A percentile compares a stretch with the other conserved stretches of the same genome.
Evolutionary conservation across 2,113 vertebrate genomes (phyloP).

Genomic region (Oplegnathus fasciatus): DNA sequence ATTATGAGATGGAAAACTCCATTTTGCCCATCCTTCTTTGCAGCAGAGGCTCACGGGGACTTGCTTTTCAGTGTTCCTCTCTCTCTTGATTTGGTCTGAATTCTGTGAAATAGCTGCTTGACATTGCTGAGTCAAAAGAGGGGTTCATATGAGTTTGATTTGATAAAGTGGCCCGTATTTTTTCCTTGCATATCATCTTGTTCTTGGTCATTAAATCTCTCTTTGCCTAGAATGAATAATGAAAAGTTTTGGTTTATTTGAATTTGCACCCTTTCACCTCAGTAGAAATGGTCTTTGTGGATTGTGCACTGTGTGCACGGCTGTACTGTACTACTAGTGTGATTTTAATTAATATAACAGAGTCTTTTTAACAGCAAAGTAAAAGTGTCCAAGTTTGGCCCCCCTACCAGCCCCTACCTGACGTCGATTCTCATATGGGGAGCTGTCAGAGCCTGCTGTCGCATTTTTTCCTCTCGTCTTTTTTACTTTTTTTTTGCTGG

Average conservation of each 20-base stretch:
- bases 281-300: constrained; percentile 8
- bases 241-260: not conserved
- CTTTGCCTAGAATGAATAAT: constrained; percentile 8
- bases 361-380: constrained; percentile 37
- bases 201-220: not conserved
- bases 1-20: constrained; percentile 70
- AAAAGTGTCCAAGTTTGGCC: constrained; percentile 41
- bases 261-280: constrained; percentile 7
- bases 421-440: constrained; percentile 58
- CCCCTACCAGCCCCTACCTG: constrained; percentile 36
- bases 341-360: constrained; percentile 33
- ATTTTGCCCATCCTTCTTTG: constrained; percentile 15
- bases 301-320: constrained; percentile 25
- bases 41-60: constrained; percentile 43
- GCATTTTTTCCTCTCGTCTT: constrained; percentile 31
- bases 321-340: constrained; percentile 9
- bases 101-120: constrained; percentile 69
- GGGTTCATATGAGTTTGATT: not conserved
- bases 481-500: constrained; percentile 64
- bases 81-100: constrained; percentile 57
- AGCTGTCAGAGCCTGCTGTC: constrained; percentile 73
- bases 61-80: constrained; percentile 22
- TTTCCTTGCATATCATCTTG: not conserved
- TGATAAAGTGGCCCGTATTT: not conserved
- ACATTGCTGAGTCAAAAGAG: constrained; percentile 16